Base-by-base conservation (phyloP, 2,888 invertebrate species). In the Phalera bucephala region DNA sequence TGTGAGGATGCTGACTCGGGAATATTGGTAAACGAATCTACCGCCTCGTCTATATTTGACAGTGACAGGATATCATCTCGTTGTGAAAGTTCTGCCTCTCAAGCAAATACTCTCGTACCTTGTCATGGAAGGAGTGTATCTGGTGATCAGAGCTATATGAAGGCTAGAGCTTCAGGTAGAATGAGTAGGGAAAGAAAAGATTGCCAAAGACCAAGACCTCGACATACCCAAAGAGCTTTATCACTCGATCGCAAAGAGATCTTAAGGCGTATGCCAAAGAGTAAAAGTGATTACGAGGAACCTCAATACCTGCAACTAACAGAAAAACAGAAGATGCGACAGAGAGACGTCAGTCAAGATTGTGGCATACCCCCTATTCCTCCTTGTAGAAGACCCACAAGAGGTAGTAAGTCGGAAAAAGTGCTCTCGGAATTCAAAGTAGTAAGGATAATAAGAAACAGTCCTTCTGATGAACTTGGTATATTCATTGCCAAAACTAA, bases 1-100 rank as follows among this genome's bases (percentile, higher is more conserved):
- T 91, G 91, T 52, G 94, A 94, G 66, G 94, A 95, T 76, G 93
- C 93, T 40, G 95, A 95, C 73, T 94, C 94, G 15, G 94, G 95
- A 22, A 95, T 95, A 56, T 86, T 94, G 67, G 93, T 94, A 58
- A 94, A 93, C 64, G 94, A 94, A 67, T 94, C 94, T 1, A 92
- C 93, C 5, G 93, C 92, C 31, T 93, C 93, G 37, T 93, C 93
- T 1, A 86, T 93, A 44, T 90, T 93, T 45, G 92, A 91, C 38
- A 90, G 90, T 64, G 91, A 91, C 53, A 81, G 90, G 65, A 82
- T 89, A 73, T 86, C 90, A 4, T 86, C 90, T 17, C 77, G 90
- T 0, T 91, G 91, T 61, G 90, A 90, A 60, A 91, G 91, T 64
- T 90, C 91, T 11, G 85, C 89, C 25, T 90, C 91, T 9, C 87